Base-by-base conservation (phyloP, 2,113 vertebrate genomes). In the Oplegnathus fasciatus region DNA sequence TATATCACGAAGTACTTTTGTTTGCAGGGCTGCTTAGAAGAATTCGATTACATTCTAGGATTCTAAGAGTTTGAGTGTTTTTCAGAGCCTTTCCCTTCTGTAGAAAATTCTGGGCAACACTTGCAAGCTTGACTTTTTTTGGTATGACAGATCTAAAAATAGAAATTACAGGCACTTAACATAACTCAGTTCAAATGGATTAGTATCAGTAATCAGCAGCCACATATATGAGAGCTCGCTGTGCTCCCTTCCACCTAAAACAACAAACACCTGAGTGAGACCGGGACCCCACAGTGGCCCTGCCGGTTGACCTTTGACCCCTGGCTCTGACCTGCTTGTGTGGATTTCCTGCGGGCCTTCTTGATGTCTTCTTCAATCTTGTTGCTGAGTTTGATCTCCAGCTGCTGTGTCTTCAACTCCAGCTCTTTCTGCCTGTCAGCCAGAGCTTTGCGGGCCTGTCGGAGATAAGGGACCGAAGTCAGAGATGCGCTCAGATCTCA, bases 351-450 rank as follows among this genome's bases (percentile, higher is more conserved):
- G 64, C 98, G 96, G 0, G 98, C 98, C 87, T 99, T 99, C 95
- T 99, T 99, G 90, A 99, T 99, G 80, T 99, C 98, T 84, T 99
- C 98, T 86, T 99, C 98, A 0, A 96, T 97, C 93, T 99, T 99
- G 94, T 96, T 98, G 95, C 94, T 99, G 89, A 99, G 96, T 87
- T 99, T 99, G 89, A 97, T 96, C 93, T 99, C 98, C 60, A 98
- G 89, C 94, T 99, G 98, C 92, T 99, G 98, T 0, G 97, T 98
- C 93, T 99, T 99, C 86, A 99, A 64, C 90, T 99, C 98, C 90
- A 99, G 96, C 84, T 99, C 98, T 82, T 97, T 98, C 95, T 99
- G 98, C 62, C 98, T 93, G 88, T 99, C 98, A 0, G 97, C 96
- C 88, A 99, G 96, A 9, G 97, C 96, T 91, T 97, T 99, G 30